Percentiles rank a stretch among this genome's conserved stretches.
These are phyloP conservation scores for Erebia aethiops DNA, from an alignment of 2,888 invertebrate species.

Conservation along the genomic window DNA sequence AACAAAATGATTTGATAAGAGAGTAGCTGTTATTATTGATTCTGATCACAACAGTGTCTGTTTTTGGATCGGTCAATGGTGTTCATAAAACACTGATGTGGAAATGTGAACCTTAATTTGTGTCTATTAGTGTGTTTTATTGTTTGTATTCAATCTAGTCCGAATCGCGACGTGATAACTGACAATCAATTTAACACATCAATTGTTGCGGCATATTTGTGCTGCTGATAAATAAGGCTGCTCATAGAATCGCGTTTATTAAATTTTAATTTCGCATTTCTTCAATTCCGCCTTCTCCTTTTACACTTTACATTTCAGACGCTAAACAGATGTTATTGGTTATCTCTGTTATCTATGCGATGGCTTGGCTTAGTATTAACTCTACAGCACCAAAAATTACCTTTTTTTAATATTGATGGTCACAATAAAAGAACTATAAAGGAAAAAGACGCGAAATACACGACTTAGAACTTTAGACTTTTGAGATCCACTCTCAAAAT, in stretches of 20 bases:
- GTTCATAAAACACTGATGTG: not conserved
- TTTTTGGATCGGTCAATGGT: slow-evolving; percentile 29
- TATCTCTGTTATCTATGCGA: too few species aligned
- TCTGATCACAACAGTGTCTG: slow-evolving; percentile 27
- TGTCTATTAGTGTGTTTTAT: not conserved
- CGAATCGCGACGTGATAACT: slow-evolving; percentile 29
- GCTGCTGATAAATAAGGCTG: slow-evolving; percentile 28
- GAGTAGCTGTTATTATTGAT: slow-evolving; percentile 22
- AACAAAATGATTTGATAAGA: not conserved
- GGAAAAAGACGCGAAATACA: too few species aligned
- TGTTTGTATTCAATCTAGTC: slow-evolving; percentile 8
- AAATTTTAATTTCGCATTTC: too few species aligned
- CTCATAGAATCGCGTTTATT: slow-evolving; percentile 4
- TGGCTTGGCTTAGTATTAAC: too few species aligned
- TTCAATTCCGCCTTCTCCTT: too few species aligned
- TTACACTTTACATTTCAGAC: too few species aligned
- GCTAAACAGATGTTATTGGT: too few species aligned
- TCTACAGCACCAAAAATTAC: too few species aligned
- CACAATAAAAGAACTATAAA: too few species aligned
- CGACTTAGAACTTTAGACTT: too few species aligned
- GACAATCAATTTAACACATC: slow-evolving; percentile 40
- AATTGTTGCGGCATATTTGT: slow-evolving; percentile 34
- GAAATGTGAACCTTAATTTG: slow-evolving; percentile 4
- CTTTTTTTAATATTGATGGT: too few species aligned
- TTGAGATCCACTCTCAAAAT: too few species aligned